Conservation (phyloP, 1,140 invertebrate genomes). For the Potamilus streckersoni region DNA sequence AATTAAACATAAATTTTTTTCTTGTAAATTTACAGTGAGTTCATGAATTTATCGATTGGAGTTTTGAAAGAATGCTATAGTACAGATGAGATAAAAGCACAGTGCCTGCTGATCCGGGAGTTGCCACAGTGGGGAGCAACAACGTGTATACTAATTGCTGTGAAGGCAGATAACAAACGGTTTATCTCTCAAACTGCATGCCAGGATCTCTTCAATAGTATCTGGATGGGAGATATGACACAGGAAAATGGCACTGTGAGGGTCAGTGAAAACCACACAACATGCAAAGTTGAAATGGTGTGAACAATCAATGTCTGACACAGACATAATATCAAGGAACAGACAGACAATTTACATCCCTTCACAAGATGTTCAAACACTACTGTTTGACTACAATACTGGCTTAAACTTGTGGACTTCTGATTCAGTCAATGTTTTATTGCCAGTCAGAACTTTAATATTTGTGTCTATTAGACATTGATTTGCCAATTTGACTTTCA, state of each 20-base stretch:
- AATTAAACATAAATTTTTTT: no score
- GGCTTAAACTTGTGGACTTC: no score
- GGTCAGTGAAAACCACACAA: slow-evolving; percentile 28
- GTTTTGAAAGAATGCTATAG: slow-evolving; percentile 65
- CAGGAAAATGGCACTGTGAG: slow-evolving; percentile 44
- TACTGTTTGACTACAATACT: no score
- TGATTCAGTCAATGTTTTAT: no score
- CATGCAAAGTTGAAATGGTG: no score
- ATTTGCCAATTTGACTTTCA: no score
- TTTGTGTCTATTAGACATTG: no score
- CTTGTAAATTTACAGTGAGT: slow-evolving; percentile 48
- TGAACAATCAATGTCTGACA: no score
- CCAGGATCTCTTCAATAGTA: slow-evolving; percentile 63
- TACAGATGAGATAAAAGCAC: slow-evolving; percentile 61
- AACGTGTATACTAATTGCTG: slow-evolving; percentile 62
- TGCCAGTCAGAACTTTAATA: no score
- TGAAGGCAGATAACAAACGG: slow-evolving; percentile 63
- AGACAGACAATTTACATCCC: no score
- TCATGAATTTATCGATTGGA: slow-evolving; percentile 58
- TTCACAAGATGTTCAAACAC: no score
- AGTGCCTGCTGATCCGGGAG: slow-evolving; percentile 57
- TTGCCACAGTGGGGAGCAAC: slow-evolving; percentile 60
- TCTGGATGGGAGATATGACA: slow-evolving; percentile 64
- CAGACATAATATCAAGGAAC: no score
- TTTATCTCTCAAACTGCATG: slow-evolving; percentile 66